A percentile compares a stretch with the other conserved stretches of the same genome.
phyloP scores from a whole-genome alignment of 92 coral and sea anemone species.

The Phenganax subtilis region DNA sequence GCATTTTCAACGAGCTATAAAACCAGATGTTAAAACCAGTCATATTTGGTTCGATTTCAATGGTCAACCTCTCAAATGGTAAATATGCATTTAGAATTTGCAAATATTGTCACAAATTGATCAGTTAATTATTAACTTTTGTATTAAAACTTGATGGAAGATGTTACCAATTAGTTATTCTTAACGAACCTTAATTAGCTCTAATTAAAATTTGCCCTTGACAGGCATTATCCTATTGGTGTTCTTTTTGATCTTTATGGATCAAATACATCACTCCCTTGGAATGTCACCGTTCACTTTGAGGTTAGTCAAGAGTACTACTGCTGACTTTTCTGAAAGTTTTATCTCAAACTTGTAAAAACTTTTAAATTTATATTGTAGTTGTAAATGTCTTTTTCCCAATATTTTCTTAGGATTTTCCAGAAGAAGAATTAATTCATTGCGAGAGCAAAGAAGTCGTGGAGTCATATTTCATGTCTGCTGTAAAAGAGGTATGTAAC shows the following conservation, averaged over 20 bases:
- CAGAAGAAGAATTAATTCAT: constrained; percentile 81
- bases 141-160: too few relatives aligned
- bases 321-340: not conserved
- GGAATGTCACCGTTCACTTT: constrained; percentile 96
- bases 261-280: constrained; percentile 85
- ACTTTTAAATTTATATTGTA: not conserved
- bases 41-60: constrained; percentile 98
- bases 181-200: too few relatives aligned
- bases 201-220: not conserved
- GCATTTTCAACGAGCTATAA: constrained; percentile 92
- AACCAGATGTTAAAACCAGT: constrained; percentile 62
- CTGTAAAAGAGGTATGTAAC: constrained; percentile 79
- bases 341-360: not conserved
- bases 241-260: constrained; percentile 92
- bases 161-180: too few relatives aligned
- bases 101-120: not conserved
- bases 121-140: too few relatives aligned
- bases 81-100: not conserved
- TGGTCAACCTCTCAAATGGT: constrained; percentile 98
- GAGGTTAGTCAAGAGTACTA: constrained; percentile 56
- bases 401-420: constrained; percentile 61
- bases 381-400: not conserved
- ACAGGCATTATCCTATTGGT: constrained; percentile 98
- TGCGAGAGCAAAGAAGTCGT: constrained; percentile 89
- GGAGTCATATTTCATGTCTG: constrained; percentile 88